A percentile compares a stretch with the other conserved stretches of the same genome.
Conservation (phyloP, 2,113 vertebrate species). For the Paralichthys olivaceus region DNA sequence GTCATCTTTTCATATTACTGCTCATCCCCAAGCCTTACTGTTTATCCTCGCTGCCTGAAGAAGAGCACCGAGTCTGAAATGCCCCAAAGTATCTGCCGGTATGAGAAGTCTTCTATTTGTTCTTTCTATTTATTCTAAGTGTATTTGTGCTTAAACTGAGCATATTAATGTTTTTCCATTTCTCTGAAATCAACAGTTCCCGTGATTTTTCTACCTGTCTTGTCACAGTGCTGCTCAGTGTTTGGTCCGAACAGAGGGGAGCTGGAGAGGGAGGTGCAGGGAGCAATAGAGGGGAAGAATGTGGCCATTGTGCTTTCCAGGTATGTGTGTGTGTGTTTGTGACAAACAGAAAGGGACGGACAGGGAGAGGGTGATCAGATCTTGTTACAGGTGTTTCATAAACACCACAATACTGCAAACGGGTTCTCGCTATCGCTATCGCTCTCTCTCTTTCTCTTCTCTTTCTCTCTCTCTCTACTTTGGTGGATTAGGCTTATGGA, state of each 20-base stretch:
- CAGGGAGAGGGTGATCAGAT: slow-evolving; percentile 64
- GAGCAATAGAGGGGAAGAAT: slow-evolving; percentile 70
- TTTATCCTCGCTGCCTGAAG: slow-evolving; percentile 1
- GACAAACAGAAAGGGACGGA: slow-evolving; percentile 64
- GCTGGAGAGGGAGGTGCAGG: slow-evolving; percentile 49
- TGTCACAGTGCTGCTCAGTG: neutral
- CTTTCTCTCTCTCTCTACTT: slow-evolving; percentile 30
- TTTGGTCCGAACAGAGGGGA: slow-evolving; percentile 45
- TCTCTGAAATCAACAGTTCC: neutral
- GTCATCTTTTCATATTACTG: neutral
- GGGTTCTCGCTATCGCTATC: slow-evolving; percentile 46
- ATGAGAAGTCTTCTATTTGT: neutral
- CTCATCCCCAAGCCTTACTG: neutral
- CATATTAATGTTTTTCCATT: neutral
- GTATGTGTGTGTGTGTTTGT: slow-evolving; percentile 79
- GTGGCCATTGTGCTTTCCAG: slow-evolving; percentile 76
- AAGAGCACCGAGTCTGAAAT: neutral
- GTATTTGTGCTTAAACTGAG: neutral
- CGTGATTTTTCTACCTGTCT: slow-evolving; percentile 11
- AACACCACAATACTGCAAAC: slow-evolving; percentile 78
- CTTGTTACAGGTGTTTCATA: slow-evolving; percentile 80
- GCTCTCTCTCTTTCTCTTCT: slow-evolving; percentile 27
- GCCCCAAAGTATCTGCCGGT: neutral
- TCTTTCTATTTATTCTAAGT: neutral
- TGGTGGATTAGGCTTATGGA: slow-evolving; percentile 53